Percentiles rank a stretch among this genome's conserved stretches.
phyloP scores from a whole-genome alignment of 2,113 vertebrate species.

The Colossoma macropomum region DNA sequence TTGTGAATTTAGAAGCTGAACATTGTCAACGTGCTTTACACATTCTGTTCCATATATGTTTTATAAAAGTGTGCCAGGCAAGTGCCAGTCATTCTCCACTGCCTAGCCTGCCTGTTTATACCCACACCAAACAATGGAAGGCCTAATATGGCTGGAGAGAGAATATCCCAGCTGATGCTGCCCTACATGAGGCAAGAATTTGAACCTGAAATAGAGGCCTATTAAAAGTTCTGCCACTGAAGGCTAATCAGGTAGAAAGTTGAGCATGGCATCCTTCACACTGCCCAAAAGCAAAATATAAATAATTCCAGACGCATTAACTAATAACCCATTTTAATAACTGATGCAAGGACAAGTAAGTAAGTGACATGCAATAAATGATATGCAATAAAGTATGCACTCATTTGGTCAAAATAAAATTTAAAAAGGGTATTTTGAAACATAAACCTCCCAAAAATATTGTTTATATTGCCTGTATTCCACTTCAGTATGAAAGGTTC shows the following conservation, averaged over 20 bases:
- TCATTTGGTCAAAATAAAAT: no score
- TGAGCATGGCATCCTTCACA: neutral
- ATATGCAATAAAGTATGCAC: no score
- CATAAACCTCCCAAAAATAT: no score
- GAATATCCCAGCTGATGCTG: neutral
- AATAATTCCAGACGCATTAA: no score
- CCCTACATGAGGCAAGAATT: conserved; percentile 6
- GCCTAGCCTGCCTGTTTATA: conserved; percentile 46
- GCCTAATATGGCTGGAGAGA: conserved; percentile 40
- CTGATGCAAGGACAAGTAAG: no score
- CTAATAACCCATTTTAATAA: no score
- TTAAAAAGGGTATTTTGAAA: no score
- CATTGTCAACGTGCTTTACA: conserved; percentile 50
- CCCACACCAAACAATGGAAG: conserved; percentile 47
- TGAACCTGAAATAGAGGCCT: conserved; percentile 15
- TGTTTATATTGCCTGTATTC: no score
- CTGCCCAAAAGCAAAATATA: neutral
- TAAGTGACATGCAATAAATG: no score
- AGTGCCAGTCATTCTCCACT: conserved; percentile 28
- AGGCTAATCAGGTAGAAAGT: neutral
- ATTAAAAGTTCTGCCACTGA: conserved; percentile 27
- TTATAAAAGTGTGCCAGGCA: conserved; percentile 43
- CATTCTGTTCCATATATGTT: conserved; percentile 56
- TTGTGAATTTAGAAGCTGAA: conserved; percentile 3
- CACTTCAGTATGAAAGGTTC: no score